A percentile compares a stretch with the other conserved stretches of the same genome.
These are phyloP conservation scores for Macquaria ambigua DNA, from an alignment of 2,113 vertebrate species.

Conservation along the genomic window DNA sequence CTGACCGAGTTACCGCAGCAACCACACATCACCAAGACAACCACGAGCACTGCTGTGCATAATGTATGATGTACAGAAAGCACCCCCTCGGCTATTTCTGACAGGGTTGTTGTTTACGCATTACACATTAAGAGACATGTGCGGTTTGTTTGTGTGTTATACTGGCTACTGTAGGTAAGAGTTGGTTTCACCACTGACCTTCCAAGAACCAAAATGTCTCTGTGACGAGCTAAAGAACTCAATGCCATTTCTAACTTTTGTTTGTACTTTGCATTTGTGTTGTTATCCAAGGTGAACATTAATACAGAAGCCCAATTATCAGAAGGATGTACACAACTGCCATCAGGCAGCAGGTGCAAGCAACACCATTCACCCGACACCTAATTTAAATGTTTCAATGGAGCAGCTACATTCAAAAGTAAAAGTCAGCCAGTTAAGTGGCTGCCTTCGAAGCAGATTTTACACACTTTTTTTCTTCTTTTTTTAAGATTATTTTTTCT, in stretches of 20 bases:
- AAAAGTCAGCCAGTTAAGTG: background rate
- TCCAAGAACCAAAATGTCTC: background rate
- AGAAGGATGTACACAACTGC: background rate
- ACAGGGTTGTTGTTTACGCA: background rate
- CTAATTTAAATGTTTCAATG: background rate
- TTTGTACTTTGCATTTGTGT: background rate
- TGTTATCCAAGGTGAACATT: background rate
- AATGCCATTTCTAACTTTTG: background rate
- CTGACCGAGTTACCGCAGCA: slow-evolving; percentile 53
- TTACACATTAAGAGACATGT: background rate
- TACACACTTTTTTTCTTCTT: background rate
- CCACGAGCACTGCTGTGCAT: slow-evolving; percentile 9
- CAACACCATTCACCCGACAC: background rate
- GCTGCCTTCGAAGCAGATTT: background rate
- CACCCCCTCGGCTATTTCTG: background rate
- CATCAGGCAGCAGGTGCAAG: background rate
- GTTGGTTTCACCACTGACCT: background rate
- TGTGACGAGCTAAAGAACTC: background rate
- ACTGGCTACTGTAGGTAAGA: too few species aligned
- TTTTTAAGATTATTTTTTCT: too few species aligned
- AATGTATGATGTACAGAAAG: slow-evolving; percentile 13
- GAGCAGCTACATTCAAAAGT: background rate
- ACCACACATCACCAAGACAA: slow-evolving; percentile 50
- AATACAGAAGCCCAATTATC: background rate
- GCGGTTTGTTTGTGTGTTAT: background rate